Percentiles rank a stretch among this genome's conserved stretches.
These are phyloP conservation scores for Andrena hattorfiana DNA, from an alignment of 2,888 invertebrate genomes.

Conservation along the genomic window DNA sequence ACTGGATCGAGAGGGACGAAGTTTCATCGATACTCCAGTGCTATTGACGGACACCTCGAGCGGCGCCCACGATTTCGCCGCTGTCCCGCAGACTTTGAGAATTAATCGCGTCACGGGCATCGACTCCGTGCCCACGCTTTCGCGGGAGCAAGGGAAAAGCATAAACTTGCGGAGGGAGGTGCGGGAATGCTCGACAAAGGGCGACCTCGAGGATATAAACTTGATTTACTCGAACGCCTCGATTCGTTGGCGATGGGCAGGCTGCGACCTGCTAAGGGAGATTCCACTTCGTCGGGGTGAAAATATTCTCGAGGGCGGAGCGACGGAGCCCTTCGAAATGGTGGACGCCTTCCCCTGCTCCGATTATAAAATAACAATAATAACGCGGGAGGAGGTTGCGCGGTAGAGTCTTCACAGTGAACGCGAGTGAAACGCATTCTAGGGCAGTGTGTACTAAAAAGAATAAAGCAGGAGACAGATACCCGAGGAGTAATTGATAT, in stretches of 20 bases:
- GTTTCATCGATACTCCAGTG: neutral
- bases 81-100: neutral
- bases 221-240: conserved; percentile 11
- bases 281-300: neutral
- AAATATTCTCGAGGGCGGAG: conserved; percentile 19
- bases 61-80: neutral
- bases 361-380: neutral
- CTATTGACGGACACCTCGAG: neutral
- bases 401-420: no score
- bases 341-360: neutral
- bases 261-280: neutral
- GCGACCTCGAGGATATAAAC: conserved; percentile 5
- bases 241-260: conserved; percentile 4
- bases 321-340: neutral
- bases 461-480: no score
- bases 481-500: no score
- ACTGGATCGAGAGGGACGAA: conserved; percentile 2
- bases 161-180: neutral
- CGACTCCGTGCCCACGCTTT: no score
- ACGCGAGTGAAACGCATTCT: no score
- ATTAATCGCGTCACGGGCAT: neutral
- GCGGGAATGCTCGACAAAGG: neutral
- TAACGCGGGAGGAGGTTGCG: no score
- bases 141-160: neutral
- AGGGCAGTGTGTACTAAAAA: no score